Conservation (phyloP, 2,113 vertebrate genomes). For the Gymnobelideus leadbeateri region DNA sequence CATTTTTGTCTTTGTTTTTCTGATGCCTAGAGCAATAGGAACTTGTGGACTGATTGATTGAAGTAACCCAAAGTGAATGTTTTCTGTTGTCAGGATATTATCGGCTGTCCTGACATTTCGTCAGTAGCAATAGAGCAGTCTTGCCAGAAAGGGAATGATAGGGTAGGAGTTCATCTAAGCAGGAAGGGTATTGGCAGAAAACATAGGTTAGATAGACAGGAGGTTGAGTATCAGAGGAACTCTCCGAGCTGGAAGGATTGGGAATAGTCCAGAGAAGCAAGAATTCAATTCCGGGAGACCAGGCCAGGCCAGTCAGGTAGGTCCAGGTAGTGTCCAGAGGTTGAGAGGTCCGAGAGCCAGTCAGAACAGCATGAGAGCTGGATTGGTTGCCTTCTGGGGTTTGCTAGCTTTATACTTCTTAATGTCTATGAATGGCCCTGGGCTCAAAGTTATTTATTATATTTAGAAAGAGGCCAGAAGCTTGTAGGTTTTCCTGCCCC, state of each 20-base stretch:
- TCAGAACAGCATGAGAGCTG: background rate
- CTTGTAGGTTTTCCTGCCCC: background rate
- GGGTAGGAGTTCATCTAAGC: background rate
- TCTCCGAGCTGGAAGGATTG: background rate
- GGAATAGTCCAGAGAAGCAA: background rate
- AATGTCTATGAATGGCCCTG: background rate
- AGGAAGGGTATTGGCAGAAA: background rate
- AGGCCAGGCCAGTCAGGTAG: background rate
- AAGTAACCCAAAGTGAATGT: background rate
- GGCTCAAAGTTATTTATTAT: background rate
- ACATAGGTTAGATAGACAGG: background rate
- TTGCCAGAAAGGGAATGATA: background rate
- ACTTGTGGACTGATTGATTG: background rate
- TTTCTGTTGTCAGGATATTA: slow-evolving; percentile 6
- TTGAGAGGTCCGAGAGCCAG: slow-evolving; percentile 16
- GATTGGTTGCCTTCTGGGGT: background rate
- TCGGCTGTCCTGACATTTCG: background rate
- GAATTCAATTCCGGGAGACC: background rate
- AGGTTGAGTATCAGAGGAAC: background rate
- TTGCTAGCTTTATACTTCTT: background rate
- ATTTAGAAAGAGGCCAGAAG: background rate
- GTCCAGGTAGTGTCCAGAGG: background rate
- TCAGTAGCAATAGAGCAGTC: background rate
- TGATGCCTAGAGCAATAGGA: background rate
- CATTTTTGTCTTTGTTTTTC: background rate